Base-by-base conservation (phyloP, 23 tunicate species). In the Botrylloides violaceus region DNA sequence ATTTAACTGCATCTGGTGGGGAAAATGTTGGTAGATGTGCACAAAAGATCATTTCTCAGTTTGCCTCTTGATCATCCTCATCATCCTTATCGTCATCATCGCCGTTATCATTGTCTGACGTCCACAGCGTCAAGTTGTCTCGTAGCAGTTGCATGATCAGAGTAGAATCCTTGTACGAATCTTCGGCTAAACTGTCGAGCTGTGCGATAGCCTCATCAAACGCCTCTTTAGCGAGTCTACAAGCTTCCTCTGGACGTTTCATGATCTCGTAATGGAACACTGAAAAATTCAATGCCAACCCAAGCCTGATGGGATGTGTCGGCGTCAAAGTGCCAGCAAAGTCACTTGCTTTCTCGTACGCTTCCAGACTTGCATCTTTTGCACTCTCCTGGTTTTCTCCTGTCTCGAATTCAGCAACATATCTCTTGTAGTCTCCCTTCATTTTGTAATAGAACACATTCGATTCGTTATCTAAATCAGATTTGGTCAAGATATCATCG, bases 61-160 rank as follows among this genome's bases (percentile, higher is more conserved):
- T n/a, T n/a, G n/a, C n/a, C n/a, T n/a, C n/a, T n/a, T n/a, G n/a
- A n/a, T 49, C 58, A 49, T 49, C 58, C n/a, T 22, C 58, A 0
- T 49, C n/a, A 19, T n/a, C n/a, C n/a, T n/a, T n/a, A n/a, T 49
- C 58, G 28, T n/a, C 26, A 60, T 60, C 65, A n/a, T 60, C 26
- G 0, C 18, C 65, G 22, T 21, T 18, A 25, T 60, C 26, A 15
- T n/a, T 21, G 26, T 64, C 70, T 7, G 70, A 64, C 30, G 70
- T 64, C 70, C 70, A 64, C 70, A 64, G 30, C 30, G 70, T 64
- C 36, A 64, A 39, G 70, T 64, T 64, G 1, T 64, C 70, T 31
- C 70, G 70, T n/a, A 64, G 38, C 70, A 64, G 33, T 39, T 64
- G n/a, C n/a, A n/a, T n/a, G n/a, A n/a, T n/a, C n/a, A n/a, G n/a